Evolutionary conservation across 2,888 invertebrate species (phyloP), one percentile per base, ranked within the genome.

Genomic region (Abrostola tripartita): DNA sequence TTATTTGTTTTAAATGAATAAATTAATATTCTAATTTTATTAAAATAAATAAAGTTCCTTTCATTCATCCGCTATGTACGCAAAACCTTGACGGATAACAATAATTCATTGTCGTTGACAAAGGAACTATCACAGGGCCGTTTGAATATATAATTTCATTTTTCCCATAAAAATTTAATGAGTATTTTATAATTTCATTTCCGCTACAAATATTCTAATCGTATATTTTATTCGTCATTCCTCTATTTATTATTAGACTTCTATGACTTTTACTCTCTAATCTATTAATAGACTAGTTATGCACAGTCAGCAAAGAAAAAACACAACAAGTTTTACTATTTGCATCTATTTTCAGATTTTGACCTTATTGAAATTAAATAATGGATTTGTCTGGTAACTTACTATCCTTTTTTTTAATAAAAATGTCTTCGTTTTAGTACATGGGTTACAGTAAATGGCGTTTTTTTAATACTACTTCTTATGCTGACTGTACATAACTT

Each of bases 91-190:
- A 24, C 24, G 24, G 24, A 24, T 24, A 24, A 24, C 5, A 44
- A 55, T 44, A 54, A 52, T 40, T 4, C 37, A n/a, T 61, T 52
- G 38, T 42, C 56, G 51, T 66, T 71, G 60, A 61, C 38, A 10
- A 40, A 75, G 62, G 64, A 75, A 76, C 63, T 75, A 76, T 76
- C 76, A 76, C 79, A 76, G 79, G 38, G 62, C 68, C 68, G 51
- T 67, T 42, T 50, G 14, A 35, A 41, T 59, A 65, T 75, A 75
- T 66, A 57, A 61, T 70, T 75, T 69, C 0, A 68, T 72, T 61
- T 64, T 60, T 54, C 47, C 36, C 41, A 42, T 42, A 69, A 68
- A 37, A 72, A 78, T 64, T 64, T 55, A 52, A 61, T 35, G 68
- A 72, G 61, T 76, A 68, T 78, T 68, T 68, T n/a, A 68, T 76